Percentiles rank a stretch among this genome's conserved stretches.
Evolutionary conservation across 2,113 vertebrate genomes (phyloP).

Genomic region (Recurvirostra avosetta): DNA sequence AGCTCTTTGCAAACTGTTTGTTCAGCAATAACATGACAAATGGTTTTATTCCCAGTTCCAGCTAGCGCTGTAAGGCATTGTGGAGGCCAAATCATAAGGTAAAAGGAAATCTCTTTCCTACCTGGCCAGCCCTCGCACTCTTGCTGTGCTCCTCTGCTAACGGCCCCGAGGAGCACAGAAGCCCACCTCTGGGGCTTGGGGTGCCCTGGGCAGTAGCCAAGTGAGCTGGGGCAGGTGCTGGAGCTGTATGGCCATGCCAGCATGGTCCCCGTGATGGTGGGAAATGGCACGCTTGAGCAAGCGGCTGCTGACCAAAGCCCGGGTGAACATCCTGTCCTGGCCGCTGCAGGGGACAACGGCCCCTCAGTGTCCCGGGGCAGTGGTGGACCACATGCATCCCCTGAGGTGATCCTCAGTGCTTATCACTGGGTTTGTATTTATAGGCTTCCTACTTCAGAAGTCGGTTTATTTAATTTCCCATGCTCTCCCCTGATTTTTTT

Average conservation of each 20-base stretch:
- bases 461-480: not conserved
- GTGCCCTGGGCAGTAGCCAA: not conserved
- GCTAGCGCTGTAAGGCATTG: not conserved
- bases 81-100: not conserved
- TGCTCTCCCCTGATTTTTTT: not conserved
- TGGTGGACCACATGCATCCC: not conserved
- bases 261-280: rapidly evolving
- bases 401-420: not conserved
- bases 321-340: not conserved
- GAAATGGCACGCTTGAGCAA: not conserved
- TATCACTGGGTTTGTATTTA: not conserved
- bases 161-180: rapidly evolving
- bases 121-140: rapidly evolving
- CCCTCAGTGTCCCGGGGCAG: rapidly evolving
- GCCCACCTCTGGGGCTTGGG: not conserved
- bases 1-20: not conserved
- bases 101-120: not conserved
- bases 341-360: rapidly evolving
- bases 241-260: rapidly evolving
- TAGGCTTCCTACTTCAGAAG: not conserved
- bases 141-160: rapidly evolving
- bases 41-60: not conserved
- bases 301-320: rapidly evolving
- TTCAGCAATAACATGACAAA: not conserved
- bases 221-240: not conserved